Evolutionary conservation across 2,888 invertebrate species (phyloP), one percentile per base, ranked within the genome.

Genomic region (Pachydiplax longipennis): DNA sequence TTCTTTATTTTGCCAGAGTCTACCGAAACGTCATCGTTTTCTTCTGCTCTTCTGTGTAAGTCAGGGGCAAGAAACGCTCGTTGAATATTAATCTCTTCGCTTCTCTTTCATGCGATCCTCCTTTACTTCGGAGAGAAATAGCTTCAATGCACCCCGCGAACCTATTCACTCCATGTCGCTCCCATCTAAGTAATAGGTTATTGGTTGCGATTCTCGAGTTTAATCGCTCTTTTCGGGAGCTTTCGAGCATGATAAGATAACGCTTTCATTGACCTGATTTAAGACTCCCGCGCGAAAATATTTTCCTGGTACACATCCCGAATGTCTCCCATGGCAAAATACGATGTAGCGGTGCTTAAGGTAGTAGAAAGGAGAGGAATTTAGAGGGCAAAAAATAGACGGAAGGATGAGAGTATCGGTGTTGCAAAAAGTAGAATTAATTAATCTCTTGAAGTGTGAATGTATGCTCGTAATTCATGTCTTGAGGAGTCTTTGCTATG

Each of bases 161-260:
- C 8, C 13, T 12, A 6, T 13, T 73, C 73, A 12, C 31, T 31
- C 25, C 5, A 15, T 73, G 73, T 8, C 73, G 25, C 73, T 73
- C 31, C 73, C 31, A 73, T 73, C 48, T 25, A 44, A 48, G 15
- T 2, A 15, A 48, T 82, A 44, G n/a, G 25, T 13, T 48, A 82
- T 82, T 25, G 48, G 82, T 25, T 44, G 10, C 5, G 40, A 82
- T n/a, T 48, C 12, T 25, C 0, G 12, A 44, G 82, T 82, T 48
- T 48, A 48, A 82, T 82, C 48, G 22, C 25, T 40, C 82, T 48
- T 82, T 82, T 82, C 82, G 82, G 40, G 48, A 48, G 82, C 82
- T 25, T 44, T 44, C 44, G 44, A 82, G 82, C 82, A 44, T 82
- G 82, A 82, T 44, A 82, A 82, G 82, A 82, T 82, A 82, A 82